A percentile compares a stretch with the other conserved stretches of the same genome.
phyloP scores from a whole-genome alignment of 2,797 vertebrate genomes.

The Buceros bicornis region DNA sequence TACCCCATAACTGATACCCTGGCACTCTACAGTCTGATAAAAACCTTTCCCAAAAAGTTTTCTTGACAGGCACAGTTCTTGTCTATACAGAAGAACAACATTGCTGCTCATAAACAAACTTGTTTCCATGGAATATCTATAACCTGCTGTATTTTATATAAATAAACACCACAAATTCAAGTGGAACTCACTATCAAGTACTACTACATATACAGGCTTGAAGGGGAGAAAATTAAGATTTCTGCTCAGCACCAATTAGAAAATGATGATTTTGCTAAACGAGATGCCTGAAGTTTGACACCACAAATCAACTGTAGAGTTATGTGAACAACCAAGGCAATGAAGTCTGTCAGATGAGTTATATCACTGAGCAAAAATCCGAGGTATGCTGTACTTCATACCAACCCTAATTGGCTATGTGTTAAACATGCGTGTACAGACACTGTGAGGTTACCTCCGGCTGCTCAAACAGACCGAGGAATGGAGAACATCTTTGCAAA shows the following conservation, averaged over 20 bases:
- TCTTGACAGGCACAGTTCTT: background rate
- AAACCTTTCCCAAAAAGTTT: background rate
- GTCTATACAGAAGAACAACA: background rate
- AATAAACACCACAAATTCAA: background rate
- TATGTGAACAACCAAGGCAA: background rate
- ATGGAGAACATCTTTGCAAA: background rate
- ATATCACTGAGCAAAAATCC: background rate
- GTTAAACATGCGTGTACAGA: background rate
- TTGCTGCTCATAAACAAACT: background rate
- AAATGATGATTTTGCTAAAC: background rate
- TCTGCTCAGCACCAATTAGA: background rate
- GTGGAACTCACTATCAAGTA: background rate
- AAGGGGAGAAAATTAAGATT: background rate
- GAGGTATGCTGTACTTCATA: conserved; percentile 12
- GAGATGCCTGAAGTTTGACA: background rate
- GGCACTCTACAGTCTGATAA: background rate
- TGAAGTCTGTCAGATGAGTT: background rate
- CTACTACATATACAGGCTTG: background rate
- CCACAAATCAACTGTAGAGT: background rate
- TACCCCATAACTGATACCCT: background rate
- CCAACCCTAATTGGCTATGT: background rate
- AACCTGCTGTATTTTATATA: background rate
- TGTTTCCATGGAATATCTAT: background rate
- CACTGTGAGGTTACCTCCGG: background rate
- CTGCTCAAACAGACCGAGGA: background rate